Conservation (phyloP, 23 tunicate genomes). For the Styela clava region DNA sequence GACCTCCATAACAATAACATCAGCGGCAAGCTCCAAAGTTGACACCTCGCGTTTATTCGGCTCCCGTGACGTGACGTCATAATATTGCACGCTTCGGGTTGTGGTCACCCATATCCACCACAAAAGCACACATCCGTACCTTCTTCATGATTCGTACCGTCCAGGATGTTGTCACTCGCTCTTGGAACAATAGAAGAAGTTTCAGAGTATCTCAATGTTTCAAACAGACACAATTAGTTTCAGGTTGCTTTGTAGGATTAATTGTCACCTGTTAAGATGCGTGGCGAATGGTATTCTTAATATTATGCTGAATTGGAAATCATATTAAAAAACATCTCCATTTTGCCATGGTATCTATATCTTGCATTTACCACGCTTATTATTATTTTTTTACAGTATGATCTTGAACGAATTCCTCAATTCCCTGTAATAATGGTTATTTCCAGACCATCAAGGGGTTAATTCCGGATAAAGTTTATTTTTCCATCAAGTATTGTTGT, state of each 20-base stretch:
- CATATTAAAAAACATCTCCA: too few species aligned
- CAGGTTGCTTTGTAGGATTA: too few species aligned
- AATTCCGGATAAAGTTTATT: not conserved
- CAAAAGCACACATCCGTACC: not conserved
- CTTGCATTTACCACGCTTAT: too few species aligned
- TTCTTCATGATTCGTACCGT: not conserved
- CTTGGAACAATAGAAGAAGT: not conserved
- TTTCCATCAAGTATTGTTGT: not conserved
- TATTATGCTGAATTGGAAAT: too few species aligned
- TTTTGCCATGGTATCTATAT: too few species aligned
- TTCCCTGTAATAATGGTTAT: too few species aligned
- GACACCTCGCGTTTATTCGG: not conserved
- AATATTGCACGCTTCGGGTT: not conserved
- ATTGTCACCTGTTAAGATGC: too few species aligned
- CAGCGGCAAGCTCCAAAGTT: not conserved
- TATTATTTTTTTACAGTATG: too few species aligned
- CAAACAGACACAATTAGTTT: not conserved
- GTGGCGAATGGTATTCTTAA: too few species aligned
- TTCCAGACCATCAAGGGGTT: not conserved
- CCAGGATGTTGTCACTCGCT: not conserved
- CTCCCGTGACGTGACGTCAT: not conserved
- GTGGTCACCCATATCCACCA: not conserved
- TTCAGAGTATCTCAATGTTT: not conserved
- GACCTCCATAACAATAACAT: not conserved
- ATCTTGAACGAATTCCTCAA: too few species aligned